Conservation (phyloP, 2,797 vertebrate species). For the Todus mexicanus region DNA sequence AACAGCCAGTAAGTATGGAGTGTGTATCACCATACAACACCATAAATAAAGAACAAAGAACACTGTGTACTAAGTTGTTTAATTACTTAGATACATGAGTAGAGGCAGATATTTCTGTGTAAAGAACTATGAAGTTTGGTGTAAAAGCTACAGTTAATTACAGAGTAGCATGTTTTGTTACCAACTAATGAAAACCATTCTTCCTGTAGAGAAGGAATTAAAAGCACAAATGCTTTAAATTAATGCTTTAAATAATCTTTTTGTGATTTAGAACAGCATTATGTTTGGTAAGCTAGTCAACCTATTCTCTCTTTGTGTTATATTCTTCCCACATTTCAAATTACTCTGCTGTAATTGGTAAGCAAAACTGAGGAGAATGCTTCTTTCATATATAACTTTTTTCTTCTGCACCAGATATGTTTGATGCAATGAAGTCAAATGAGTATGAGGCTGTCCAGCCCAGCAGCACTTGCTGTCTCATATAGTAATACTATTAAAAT, state of each 20-base stretch:
- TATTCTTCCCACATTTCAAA: not conserved
- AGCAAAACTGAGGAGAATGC: not conserved
- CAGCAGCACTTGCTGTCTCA: not conserved
- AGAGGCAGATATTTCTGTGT: not conserved
- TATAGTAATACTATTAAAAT: not conserved
- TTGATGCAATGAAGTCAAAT: not conserved
- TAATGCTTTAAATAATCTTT: not conserved
- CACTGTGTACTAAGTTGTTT: not conserved
- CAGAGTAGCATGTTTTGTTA: not conserved
- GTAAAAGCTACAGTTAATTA: not conserved
- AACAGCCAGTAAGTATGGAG: not conserved
- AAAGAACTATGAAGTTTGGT: not conserved
- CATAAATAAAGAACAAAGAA: not conserved
- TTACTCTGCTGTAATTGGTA: not conserved
- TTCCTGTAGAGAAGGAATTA: not conserved
- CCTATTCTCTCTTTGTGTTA: not conserved
- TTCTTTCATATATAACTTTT: not conserved
- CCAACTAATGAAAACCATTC: not conserved
- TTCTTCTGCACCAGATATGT: not conserved
- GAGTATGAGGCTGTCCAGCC: not conserved
- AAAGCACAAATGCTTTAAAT: not conserved
- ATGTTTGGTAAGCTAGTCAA: not conserved
- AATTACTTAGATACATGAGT: not conserved
- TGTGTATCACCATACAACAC: not conserved
- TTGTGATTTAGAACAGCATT: not conserved